Evolutionary conservation across 2,888 invertebrate genomes (phyloP).

Genomic region (Lymantria monacha): DNA sequence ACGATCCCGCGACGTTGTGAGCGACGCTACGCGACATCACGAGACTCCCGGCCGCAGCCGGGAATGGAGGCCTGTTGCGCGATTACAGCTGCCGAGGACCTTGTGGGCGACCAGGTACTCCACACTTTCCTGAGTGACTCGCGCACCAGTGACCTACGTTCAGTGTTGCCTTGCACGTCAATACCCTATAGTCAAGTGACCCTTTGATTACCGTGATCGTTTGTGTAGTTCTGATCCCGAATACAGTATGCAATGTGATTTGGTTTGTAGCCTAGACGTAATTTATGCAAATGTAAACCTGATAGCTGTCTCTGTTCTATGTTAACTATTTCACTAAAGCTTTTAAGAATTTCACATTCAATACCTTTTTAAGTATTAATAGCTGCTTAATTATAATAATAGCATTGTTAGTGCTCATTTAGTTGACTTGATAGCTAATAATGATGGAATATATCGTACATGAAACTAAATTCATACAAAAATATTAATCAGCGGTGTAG

Average conservation of each 20-base stretch:
- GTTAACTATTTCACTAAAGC: not conserved
- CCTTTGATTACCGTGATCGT: slow-evolving; percentile 26
- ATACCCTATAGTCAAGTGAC: slow-evolving; percentile 26
- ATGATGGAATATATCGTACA: too few species aligned
- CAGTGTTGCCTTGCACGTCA: slow-evolving; percentile 16
- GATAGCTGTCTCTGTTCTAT: not conserved
- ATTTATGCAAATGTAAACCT: slow-evolving; percentile 15
- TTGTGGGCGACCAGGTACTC: slow-evolving; percentile 78
- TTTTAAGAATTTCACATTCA: not conserved
- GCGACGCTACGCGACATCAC: slow-evolving; percentile 35
- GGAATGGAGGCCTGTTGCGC: slow-evolving; percentile 78
- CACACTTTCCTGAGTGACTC: slow-evolving; percentile 23
- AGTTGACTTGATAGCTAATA: too few species aligned
- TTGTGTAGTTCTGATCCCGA: slow-evolving; percentile 29
- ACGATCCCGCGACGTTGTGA: slow-evolving; percentile 42
- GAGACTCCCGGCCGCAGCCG: slow-evolving; percentile 62
- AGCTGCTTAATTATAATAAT: too few species aligned
- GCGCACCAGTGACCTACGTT: slow-evolving; percentile 28
- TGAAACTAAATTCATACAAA: too few species aligned
- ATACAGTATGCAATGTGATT: slow-evolving; percentile 35
- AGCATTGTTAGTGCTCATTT: too few species aligned
- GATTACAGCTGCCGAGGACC: slow-evolving; percentile 74
- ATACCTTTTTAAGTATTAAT: not conserved
- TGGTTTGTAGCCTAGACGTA: slow-evolving; percentile 41
- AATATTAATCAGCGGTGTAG: too few species aligned